A percentile compares a stretch with the other conserved stretches of the same genome.
Conservation (phyloP, 1,140 invertebrate genomes). For the Palaemon carinicauda region DNA sequence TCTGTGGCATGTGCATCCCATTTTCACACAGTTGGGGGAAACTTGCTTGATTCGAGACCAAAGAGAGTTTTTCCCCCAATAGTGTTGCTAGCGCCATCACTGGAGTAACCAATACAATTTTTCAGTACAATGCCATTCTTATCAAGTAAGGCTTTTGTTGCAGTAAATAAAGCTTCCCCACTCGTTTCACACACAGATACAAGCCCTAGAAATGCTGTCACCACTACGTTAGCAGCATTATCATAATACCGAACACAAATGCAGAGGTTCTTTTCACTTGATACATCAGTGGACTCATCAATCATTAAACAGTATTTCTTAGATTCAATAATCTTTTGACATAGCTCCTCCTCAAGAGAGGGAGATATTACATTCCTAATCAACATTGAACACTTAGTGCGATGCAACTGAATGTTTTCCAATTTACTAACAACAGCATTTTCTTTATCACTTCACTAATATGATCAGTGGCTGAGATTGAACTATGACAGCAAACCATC, state of each 20-base stretch:
- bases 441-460: conserved; percentile 26
- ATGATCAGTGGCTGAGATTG: neutral
- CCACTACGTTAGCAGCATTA: neutral
- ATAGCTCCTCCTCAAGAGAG: conserved; percentile 11
- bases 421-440: conserved; percentile 27
- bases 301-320: conserved; percentile 11
- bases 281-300: conserved; percentile 41
- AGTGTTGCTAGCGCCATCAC: too few relatives aligned
- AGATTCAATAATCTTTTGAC: neutral
- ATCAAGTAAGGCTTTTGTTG: too few relatives aligned
- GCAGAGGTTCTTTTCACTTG: conserved; percentile 12
- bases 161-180: conserved; percentile 44
- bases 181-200: conserved; percentile 27
- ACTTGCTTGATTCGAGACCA: too few relatives aligned
- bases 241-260: conserved; percentile 10
- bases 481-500: conserved; percentile 22
- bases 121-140: too few relatives aligned
- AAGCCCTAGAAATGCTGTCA: neutral
- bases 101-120: too few relatives aligned
- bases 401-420: neutral
- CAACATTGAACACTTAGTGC: conserved; percentile 25
- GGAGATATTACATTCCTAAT: neutral
- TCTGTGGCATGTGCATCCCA: too few relatives aligned
- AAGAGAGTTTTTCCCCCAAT: too few relatives aligned
- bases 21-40: too few relatives aligned